A percentile compares a stretch with the other conserved stretches of the same genome.
These are phyloP conservation scores for Pseudomyrmex flavicornis DNA, from an alignment of 1,140 invertebrate species.

Conservation along the genomic window DNA sequence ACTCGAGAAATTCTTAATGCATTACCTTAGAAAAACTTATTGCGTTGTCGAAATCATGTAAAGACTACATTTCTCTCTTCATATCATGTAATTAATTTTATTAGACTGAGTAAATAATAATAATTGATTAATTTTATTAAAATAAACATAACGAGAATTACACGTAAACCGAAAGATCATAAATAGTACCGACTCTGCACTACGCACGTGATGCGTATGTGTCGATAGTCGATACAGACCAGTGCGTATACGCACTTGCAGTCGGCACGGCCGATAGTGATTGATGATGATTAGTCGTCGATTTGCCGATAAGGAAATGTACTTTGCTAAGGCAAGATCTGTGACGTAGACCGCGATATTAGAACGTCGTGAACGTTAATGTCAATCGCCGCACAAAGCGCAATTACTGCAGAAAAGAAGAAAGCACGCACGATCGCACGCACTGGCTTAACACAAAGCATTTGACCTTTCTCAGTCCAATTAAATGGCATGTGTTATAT, in stretches of 20 bases:
- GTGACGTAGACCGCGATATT: slow-evolving; percentile 79
- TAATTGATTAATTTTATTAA: slow-evolving; percentile 27
- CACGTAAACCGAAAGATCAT: slow-evolving; percentile 21
- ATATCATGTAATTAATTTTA: background rate
- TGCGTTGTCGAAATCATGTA: background rate
- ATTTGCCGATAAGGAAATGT: slow-evolving; percentile 83
- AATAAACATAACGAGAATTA: slow-evolving; percentile 15
- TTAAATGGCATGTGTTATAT: background rate
- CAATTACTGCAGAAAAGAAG: slow-evolving; percentile 70
- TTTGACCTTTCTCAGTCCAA: background rate
- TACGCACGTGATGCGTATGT: background rate
- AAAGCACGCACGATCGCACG: slow-evolving; percentile 11
- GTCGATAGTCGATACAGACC: slow-evolving; percentile 17
- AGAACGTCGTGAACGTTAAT: slow-evolving; percentile 73
- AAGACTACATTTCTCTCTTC: too few relatives aligned
- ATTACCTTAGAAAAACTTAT: slow-evolving; percentile 1
- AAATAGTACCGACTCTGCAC: background rate
- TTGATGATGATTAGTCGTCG: slow-evolving; percentile 84
- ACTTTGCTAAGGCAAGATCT: slow-evolving; percentile 68
- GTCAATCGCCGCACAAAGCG: slow-evolving; percentile 80
- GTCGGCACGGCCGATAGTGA: slow-evolving; percentile 77
- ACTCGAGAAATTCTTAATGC: slow-evolving; percentile 55
- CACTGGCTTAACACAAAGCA: background rate
- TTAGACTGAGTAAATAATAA: background rate
- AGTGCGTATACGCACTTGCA: slow-evolving; percentile 49